phyloP scores from a whole-genome alignment of 2,888 invertebrate species.

The Corythucha ciliata region DNA sequence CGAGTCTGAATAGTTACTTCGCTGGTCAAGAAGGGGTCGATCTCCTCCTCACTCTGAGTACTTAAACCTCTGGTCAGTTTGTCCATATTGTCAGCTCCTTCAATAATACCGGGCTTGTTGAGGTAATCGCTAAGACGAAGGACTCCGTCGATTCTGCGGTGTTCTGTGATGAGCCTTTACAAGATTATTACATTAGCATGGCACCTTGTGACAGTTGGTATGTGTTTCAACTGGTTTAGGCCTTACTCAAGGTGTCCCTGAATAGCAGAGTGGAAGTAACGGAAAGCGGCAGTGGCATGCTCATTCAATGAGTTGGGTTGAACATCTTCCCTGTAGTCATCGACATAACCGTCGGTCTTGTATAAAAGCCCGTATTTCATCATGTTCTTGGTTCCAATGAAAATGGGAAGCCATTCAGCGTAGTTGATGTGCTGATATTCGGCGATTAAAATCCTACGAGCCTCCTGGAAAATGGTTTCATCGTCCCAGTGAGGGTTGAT shows the following conservation, averaged over 20 bases:
- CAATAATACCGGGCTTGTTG: slow-evolving; percentile 56
- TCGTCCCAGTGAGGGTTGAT: slow-evolving; percentile 69
- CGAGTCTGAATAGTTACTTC: slow-evolving; percentile 55
- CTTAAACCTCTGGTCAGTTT: slow-evolving; percentile 64
- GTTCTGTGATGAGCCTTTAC: slow-evolving; percentile 51
- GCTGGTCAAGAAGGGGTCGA: slow-evolving; percentile 66
- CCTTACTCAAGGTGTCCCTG: slow-evolving; percentile 60
- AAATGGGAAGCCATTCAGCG: slow-evolving; percentile 67
- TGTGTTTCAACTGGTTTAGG: no score
- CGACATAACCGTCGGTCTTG: slow-evolving; percentile 50
- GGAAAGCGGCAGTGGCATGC: slow-evolving; percentile 61
- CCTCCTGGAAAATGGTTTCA: slow-evolving; percentile 61
- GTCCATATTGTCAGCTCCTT: slow-evolving; percentile 57
- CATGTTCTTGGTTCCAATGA: slow-evolving; percentile 57
- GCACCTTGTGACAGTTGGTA: neutral
- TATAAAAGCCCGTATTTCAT: slow-evolving; percentile 54
- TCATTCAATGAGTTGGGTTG: slow-evolving; percentile 58
- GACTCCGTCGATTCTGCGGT: slow-evolving; percentile 46
- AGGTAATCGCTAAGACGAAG: slow-evolving; percentile 64
- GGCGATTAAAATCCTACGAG: slow-evolving; percentile 62
- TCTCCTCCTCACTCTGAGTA: slow-evolving; percentile 64
- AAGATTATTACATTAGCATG: neutral
- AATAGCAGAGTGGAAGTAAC: slow-evolving; percentile 63
- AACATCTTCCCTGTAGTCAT: slow-evolving; percentile 57
- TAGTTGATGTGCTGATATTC: slow-evolving; percentile 70